Conservation (phyloP, 2,797 vertebrate genomes). For the Hydrocynus forskahlii region DNA sequence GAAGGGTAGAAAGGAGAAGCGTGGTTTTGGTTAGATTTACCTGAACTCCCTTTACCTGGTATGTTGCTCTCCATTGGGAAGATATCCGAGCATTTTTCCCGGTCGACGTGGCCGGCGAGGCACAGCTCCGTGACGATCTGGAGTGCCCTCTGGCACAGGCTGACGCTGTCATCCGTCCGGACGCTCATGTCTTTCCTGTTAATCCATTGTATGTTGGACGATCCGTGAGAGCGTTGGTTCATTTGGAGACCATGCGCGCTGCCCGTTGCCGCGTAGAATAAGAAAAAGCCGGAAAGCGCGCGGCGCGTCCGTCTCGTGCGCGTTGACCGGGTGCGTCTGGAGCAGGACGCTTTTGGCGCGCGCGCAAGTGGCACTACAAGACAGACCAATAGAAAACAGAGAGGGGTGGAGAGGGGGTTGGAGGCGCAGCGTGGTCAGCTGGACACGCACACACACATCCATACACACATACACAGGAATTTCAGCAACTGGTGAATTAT, state of each 20-base stretch:
- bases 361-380: slow-evolving; percentile 40
- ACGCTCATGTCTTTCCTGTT: slow-evolving; percentile 88
- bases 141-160: slow-evolving; percentile 93
- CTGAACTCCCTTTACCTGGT: slow-evolving; percentile 88
- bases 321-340: slow-evolving; percentile 41
- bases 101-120: slow-evolving; percentile 90
- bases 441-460: neutral
- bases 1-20: neutral
- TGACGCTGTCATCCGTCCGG: slow-evolving; percentile 86
- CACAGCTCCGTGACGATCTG: slow-evolving; percentile 96
- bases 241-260: slow-evolving; percentile 69
- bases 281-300: slow-evolving; percentile 51
- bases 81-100: slow-evolving; percentile 92
- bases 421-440: neutral
- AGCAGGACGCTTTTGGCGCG: slow-evolving; percentile 40
- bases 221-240: slow-evolving; percentile 73
- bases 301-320: slow-evolving; percentile 65
- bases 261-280: slow-evolving; percentile 36
- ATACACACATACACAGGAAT: neutral
- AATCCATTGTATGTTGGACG: slow-evolving; percentile 82
- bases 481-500: slow-evolving; percentile 13
- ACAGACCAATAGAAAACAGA: slow-evolving; percentile 35
- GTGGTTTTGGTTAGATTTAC: slow-evolving; percentile 73
- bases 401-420: neutral
- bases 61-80: slow-evolving; percentile 86